phyloP scores from a whole-genome alignment of 2,113 vertebrate species.

The Prochilodus magdalenae region DNA sequence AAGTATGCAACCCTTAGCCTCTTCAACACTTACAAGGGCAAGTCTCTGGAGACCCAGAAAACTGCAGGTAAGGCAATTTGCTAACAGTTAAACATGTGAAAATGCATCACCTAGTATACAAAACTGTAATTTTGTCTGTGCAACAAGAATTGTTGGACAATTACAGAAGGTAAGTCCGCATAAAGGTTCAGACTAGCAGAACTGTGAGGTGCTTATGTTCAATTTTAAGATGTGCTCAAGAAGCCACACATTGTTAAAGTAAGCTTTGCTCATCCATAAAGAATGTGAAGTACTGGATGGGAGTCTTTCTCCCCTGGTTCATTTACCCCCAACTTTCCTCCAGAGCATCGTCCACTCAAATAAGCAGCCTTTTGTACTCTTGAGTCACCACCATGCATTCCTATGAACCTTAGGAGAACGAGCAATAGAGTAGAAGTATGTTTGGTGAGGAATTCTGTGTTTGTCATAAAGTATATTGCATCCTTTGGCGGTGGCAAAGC shows the following conservation, averaged over 20 bases:
- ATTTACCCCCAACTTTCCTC: conserved; percentile 22
- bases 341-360: conserved; percentile 20
- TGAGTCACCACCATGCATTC: conserved; percentile 30
- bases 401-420: not conserved
- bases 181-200: not conserved
- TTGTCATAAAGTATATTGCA: not conserved
- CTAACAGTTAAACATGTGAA: too few relatives aligned
- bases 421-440: not conserved
- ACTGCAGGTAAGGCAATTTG: conserved; percentile 86
- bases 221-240: not conserved
- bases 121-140: not conserved
- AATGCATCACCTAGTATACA: not conserved
- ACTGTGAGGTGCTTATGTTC: not conserved
- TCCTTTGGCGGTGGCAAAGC: not conserved
- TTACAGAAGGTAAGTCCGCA: not conserved
- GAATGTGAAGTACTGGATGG: conserved; percentile 2
- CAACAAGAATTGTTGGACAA: not conserved
- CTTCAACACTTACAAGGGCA: conserved; percentile 99
- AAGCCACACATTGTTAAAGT: not conserved
- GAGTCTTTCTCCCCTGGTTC: not conserved
- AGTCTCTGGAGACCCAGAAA: conserved; percentile 98
- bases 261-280: not conserved
- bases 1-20: conserved; percentile 99
- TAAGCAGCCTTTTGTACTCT: conserved; percentile 40
- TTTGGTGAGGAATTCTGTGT: not conserved